A percentile compares a stretch with the other conserved stretches of the same genome.
phyloP scores from a whole-genome alignment of 2,888 invertebrate species.

The Cephus runcator region DNA sequence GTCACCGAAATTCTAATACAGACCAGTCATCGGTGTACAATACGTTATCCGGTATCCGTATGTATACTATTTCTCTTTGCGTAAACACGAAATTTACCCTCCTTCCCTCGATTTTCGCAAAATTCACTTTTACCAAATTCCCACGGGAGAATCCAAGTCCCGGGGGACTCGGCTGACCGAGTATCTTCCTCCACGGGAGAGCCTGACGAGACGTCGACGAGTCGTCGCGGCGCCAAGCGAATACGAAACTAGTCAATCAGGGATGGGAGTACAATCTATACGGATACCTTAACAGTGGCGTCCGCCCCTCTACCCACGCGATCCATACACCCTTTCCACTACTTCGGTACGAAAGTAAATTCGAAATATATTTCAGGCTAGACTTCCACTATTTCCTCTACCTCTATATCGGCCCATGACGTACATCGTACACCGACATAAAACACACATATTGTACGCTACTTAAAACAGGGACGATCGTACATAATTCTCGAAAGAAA shows the following conservation, averaged over 20 bases:
- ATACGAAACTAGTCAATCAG: constrained; percentile 12
- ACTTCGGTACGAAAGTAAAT: not conserved
- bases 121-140: not conserved
- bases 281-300: not conserved
- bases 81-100: not conserved
- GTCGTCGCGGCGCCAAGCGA: constrained; percentile 10
- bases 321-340: not conserved
- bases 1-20: not conserved
- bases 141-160: constrained; percentile 1
- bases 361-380: not conserved
- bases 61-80: not conserved
- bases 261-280: not conserved
- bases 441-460: not conserved
- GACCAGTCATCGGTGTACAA: not conserved
- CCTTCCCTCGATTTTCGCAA: not conserved
- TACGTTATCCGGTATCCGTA: not conserved
- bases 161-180: constrained; percentile 1
- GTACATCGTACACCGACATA: not conserved
- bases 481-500: not conserved
- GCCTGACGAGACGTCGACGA: constrained; percentile 15
- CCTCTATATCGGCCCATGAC: not conserved
- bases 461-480: not conserved
- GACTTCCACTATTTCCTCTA: not conserved
- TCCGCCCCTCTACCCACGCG: not conserved
- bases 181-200: constrained; percentile 4